phyloP scores from a whole-genome alignment of 2,888 invertebrate genomes.

The Callyntrura guangdongensis region DNA sequence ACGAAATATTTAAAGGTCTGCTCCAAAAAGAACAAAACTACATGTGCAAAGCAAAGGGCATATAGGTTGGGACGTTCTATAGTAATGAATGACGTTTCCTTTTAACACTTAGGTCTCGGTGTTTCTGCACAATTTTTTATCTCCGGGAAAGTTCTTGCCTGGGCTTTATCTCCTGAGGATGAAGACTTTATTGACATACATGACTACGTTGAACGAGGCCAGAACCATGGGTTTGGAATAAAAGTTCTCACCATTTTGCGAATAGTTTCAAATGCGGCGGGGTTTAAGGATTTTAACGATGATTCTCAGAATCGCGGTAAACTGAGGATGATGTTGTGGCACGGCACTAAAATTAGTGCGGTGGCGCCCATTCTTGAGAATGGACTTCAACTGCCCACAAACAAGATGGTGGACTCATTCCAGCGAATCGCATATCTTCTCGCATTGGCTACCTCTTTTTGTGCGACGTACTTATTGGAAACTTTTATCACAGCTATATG shows the following conservation, averaged over 20 bases:
- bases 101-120: not conserved
- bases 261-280: not conserved
- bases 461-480: conserved; percentile 77
- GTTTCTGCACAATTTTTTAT: not conserved
- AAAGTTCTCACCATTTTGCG: not conserved
- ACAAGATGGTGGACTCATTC: conserved; percentile 4
- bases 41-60: too few relatives aligned
- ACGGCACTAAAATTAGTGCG: conserved; percentile 55
- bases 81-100: too few relatives aligned
- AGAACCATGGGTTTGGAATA: not conserved
- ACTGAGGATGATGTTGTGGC: conserved; percentile 70
- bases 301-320: not conserved
- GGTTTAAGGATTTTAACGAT: not conserved
- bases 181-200: not conserved
- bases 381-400: conserved; percentile 60
- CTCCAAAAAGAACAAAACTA: too few relatives aligned
- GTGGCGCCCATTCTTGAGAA: conserved; percentile 51
- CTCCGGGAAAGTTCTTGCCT: conserved; percentile 3
- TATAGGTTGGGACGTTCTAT: too few relatives aligned
- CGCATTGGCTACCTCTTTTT: conserved; percentile 65
- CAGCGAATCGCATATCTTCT: not conserved
- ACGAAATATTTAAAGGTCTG: not conserved
- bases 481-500: conserved; percentile 45
- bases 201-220: conserved; percentile 10
- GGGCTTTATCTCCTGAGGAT: not conserved